Base-by-base conservation (phyloP, 1,140 invertebrate genomes). In the Scaptomyza graminum region DNA sequence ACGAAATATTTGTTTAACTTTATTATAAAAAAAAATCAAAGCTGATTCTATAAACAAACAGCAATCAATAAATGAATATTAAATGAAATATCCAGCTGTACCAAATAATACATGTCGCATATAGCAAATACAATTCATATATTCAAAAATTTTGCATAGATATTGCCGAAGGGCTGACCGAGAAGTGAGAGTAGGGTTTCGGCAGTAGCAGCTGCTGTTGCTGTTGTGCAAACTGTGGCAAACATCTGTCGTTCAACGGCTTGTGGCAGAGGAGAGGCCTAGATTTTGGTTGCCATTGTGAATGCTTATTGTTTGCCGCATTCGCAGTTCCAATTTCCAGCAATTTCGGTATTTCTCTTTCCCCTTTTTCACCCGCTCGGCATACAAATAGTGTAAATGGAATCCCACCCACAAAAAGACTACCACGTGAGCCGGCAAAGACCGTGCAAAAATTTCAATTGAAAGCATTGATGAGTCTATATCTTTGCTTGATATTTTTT, bases 381-480 rank as follows among this genome's bases (percentile, higher is more conserved):
- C 71, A 79, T 75, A 87, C 70, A 81, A 81, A 72, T 74, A 74
- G 57, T 25, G 56, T 43, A 28, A 47, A 25, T 34, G 41, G 28
- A 31, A 11, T 49, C 15, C 49, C 46, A 5, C n/a, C 13, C 28
- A n/a, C 16, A 9, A 31, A 22, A 61, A 65, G 18, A 34, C 7
- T 49, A 50, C 56, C 64, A 73, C 64, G 70, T 73, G 70, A 61
- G 70, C 8, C 56, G 43, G 49, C 37, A 50, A 67, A 49, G 66
- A 61, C 78, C 66, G 78, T 85, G 77, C 66, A 83, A 83, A 88
- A 88, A 79, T 79, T 87, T 87, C 83, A 87, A 87, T 87, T 83
- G 83, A 74, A 83, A 79, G 57, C 83, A 87, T 87, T 88, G 82
- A 87, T 87, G 79, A 82, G 72, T 83, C 83, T 78, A 80, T 85